Base-by-base conservation (phyloP, 2,888 invertebrate genomes). In the Steinernema carpocapsae region DNA sequence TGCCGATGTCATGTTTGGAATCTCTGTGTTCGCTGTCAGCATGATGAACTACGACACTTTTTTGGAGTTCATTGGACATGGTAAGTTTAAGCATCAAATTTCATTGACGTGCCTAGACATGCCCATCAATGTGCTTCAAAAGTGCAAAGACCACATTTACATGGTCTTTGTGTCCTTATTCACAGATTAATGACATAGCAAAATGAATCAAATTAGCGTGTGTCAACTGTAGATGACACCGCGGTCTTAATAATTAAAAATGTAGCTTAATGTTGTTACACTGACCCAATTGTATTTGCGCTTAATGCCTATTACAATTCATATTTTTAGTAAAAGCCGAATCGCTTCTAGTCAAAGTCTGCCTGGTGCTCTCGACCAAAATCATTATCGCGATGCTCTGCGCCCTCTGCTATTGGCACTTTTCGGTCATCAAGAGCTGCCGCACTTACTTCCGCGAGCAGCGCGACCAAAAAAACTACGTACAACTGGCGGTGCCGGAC, bases 401-500 rank as follows among this genome's bases (percentile, higher is more conserved):
- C 19, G 74, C 29, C 26, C 6, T 78, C 32, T 51, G 79, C n/a
- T 77, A 48, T 42, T 77, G 77, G 77, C 78, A 77, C 26, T 73
- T 32, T 14, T 26, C 72, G 19, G 74, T 78, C 12, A 24, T 70
- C 26, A 19, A 24, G 24, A 46, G 37, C 46, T 78, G 77, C 45
- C 77, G 77, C 6, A 26, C 37, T 17, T 77, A 77, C 64, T 75
- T 75, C 37, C 43, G 52, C n/a, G 52, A 76, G n/a, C 59, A 59
- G 29, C 74, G 56, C 22, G 77, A 77, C 22, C 70, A 32, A 19
- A 42, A 42, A n/a, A 71, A 76, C 29, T 77, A 77, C 59, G 64
- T 72, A 17, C 77, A 73, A 17, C 70, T 77, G 32, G 70, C 75
- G 17, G 77, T 77, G 17, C 77, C 77, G 37, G 78, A 78, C 52